Conservation (phyloP, 2,797 vertebrate genomes). For the Ctenopoma multispine region DNA sequence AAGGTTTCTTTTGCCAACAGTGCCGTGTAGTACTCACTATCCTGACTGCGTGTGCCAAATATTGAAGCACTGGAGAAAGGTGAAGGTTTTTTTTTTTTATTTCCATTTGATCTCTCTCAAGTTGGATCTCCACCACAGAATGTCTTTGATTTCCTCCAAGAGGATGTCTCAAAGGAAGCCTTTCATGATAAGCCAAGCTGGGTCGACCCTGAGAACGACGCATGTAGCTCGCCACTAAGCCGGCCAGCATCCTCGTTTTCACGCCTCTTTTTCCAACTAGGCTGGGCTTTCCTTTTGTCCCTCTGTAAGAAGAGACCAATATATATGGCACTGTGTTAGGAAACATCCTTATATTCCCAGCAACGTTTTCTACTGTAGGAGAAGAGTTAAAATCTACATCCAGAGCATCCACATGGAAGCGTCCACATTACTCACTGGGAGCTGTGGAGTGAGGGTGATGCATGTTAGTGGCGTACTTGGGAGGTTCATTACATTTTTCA, state of each 20-base stretch:
- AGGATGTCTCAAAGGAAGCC: slow-evolving; percentile 73
- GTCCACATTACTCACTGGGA: background rate
- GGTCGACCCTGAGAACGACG: slow-evolving; percentile 49
- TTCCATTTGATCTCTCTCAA: slow-evolving; percentile 69
- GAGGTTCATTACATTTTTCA: too few relatives aligned
- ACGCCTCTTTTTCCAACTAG: slow-evolving; percentile 59
- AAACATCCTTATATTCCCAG: slow-evolving; percentile 40
- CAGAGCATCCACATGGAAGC: too few relatives aligned
- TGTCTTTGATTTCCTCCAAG: slow-evolving; percentile 70
- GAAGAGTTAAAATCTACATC: background rate
- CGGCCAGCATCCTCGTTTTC: slow-evolving; percentile 54
- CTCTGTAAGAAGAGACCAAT: slow-evolving; percentile 18
- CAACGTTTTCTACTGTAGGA: slow-evolving; percentile 2
- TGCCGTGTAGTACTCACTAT: slow-evolving; percentile 42
- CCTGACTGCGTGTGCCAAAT: slow-evolving; percentile 38
- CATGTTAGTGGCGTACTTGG: too few relatives aligned
- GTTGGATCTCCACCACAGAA: slow-evolving; percentile 57
- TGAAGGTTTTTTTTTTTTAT: slow-evolving; percentile 64
- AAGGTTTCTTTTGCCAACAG: slow-evolving; percentile 26
- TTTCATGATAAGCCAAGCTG: slow-evolving; percentile 72
- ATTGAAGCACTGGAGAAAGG: slow-evolving; percentile 49
- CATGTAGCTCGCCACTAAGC: slow-evolving; percentile 46
- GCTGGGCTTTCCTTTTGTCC: slow-evolving; percentile 63
- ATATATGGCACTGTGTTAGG: slow-evolving; percentile 28
- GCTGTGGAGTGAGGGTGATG: background rate